A percentile compares a stretch with the other conserved stretches of the same genome.
Evolutionary conservation across 2,797 vertebrate genomes (phyloP).

Genomic region (Protonibea diacanthus): DNA sequence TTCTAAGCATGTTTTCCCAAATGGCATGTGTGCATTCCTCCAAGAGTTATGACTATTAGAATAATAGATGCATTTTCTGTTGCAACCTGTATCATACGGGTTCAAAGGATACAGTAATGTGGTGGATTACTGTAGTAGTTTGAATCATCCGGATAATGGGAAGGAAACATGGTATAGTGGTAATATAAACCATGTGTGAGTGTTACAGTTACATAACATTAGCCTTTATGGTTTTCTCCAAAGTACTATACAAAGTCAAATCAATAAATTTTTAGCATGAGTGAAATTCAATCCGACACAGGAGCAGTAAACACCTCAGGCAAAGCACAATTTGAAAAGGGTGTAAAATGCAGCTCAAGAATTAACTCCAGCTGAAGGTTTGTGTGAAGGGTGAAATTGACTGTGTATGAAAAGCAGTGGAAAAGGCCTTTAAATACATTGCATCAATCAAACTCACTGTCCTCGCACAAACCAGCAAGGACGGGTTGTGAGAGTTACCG

Average conservation of each 20-base stretch:
- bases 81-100: neutral
- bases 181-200: conserved; percentile 11
- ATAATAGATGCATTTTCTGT: no score
- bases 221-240: neutral
- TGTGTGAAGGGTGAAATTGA: conserved; percentile 5
- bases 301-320: neutral
- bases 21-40: no score
- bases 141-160: neutral
- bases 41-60: no score
- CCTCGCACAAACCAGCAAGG: neutral
- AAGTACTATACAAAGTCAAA: neutral
- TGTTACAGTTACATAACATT: neutral
- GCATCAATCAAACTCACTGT: neutral
- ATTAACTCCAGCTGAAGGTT: conserved; percentile 32
- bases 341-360: neutral
- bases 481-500: neutral
- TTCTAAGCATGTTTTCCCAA: no score
- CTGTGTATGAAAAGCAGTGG: conserved; percentile 12
- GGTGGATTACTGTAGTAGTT: neutral
- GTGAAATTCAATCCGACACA: neutral
- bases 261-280: neutral
- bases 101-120: neutral
- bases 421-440: neutral
- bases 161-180: neutral
- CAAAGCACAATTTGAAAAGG: neutral